Base-by-base conservation (phyloP, 2,888 invertebrate genomes). In the Diaphora mendica region DNA sequence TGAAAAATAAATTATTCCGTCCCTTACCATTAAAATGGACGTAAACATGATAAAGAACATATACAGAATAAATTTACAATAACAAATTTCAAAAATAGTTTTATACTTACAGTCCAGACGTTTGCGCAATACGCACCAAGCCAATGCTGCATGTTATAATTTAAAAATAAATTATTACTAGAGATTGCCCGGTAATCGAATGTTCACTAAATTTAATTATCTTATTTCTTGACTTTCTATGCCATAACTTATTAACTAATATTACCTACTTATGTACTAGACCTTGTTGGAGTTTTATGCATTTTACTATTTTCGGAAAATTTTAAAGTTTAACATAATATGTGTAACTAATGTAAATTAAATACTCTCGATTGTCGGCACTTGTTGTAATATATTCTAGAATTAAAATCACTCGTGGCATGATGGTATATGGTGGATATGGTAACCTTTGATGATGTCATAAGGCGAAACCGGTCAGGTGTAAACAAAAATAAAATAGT, bases 81-180 rank as follows among this genome's bases (percentile, higher is more conserved):
- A 13, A 26, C 30, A n/a, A 20, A 35, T 35, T 68, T 35, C 13
- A 15, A 64, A 71, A 69, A 70, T 74, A 44, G 78, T 85, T 94
- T 26, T 20, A 35, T 70, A 97, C 98, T 96, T 97, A 99, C 98
- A 98, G 96, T 99, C 98, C 94, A 98, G 97, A 89, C 98, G 97
- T 94, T 98, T 98, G 93, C 98, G 97, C 94, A 99, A 97, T 84
- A 98, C 98, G 96, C 98, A 98, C 99, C 99, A 99, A 92, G 98
- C 98, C 95, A 99, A 96, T 83, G 98, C 99, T 98, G 97, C 96
- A 93, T 95, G 91, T 94, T 93, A 79, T 82, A 86, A 86, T 84
- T 76, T 67, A 85, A 83, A 83, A 78, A 70, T 81, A 79, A 80
- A 76, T 80, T 48, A 82, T 74, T 77, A 73, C 51, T n/a, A 55